Base-by-base conservation (phyloP, 1,140 invertebrate genomes). In the Drosophila navojoa region DNA sequence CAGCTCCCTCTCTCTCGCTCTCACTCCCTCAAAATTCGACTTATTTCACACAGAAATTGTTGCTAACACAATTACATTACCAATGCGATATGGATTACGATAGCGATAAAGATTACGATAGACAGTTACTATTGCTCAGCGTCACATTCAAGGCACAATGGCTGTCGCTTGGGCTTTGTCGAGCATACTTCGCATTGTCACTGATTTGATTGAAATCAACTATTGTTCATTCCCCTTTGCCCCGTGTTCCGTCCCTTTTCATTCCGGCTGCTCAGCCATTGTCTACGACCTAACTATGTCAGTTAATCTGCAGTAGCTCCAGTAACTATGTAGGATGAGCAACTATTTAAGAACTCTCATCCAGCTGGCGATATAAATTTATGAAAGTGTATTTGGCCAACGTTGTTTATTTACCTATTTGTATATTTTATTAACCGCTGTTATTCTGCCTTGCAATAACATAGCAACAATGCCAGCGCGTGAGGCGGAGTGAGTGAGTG, bases 401-500 rank as follows among this genome's bases (percentile, higher is more conserved):
- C 7, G 42, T 22, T 25, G 16, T 22, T 25, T 5, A 22, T 49
- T 49, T 49, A 27, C 44, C 44, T 66, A 15, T 22, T 42, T 52
- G 47, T 64, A 52, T 49, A 55, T 42, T 45, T 40, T 29, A 29
- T 25, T 35, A 19, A 44, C 38, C 50, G 58, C 61, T 50, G 55
- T 59, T 71, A 66, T 53, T 79, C 15, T 66, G 44, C 59, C 71
- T 76, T 62, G 76, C 69, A 82, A 82, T 82, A 76, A 79, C 52
- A 57, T 53, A 76, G 84, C 76, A 27, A 61, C 45, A 54, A 44
- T 76, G 74, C 71, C 60, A 62, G 5, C 78, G 70, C 69, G 69
- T 61, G 35, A 16, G n/a, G 27, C 22, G 5, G 25, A 16, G 27
- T n/a, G 13, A 27, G n/a, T 5, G n/a, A 53, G 52, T 4, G 74